phyloP scores from a whole-genome alignment of 2,888 invertebrate species.

The Campopleginae sp. region DNA sequence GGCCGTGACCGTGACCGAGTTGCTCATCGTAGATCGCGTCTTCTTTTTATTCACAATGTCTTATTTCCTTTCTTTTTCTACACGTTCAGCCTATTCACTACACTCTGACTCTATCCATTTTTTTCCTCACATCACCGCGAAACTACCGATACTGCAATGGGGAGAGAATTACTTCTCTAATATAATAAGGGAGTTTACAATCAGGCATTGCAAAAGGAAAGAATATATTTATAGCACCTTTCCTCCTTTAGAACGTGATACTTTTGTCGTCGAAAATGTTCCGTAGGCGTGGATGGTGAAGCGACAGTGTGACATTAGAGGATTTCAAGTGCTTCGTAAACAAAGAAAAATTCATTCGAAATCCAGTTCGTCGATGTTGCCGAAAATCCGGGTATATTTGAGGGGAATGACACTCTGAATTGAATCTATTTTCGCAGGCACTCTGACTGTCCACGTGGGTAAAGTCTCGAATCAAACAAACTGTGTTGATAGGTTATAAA shows the following conservation, averaged over 20 bases:
- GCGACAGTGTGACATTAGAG: too few relatives aligned
- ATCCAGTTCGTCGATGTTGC: too few relatives aligned
- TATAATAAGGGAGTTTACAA: neutral
- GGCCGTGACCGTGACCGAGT: constrained; percentile 76
- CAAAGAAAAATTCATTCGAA: too few relatives aligned
- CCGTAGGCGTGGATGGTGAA: too few relatives aligned
- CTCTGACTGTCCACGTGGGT: too few relatives aligned
- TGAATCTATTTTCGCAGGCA: too few relatives aligned
- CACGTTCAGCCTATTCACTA: neutral
- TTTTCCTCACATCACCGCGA: neutral
- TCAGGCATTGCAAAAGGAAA: neutral
- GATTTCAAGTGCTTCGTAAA: too few relatives aligned
- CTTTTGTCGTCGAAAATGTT: too few relatives aligned
- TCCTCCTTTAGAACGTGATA: neutral
- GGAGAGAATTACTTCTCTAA: neutral
- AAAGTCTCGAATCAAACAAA: too few relatives aligned
- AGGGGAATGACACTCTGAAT: too few relatives aligned
- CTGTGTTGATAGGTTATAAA: too few relatives aligned
- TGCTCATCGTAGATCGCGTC: constrained; percentile 65
- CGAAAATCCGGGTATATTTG: too few relatives aligned
- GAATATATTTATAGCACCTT: neutral
- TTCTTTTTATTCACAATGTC: constrained; percentile 15
- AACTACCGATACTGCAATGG: neutral
- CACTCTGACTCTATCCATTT: neutral
- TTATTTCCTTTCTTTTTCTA: constrained; percentile 33